These are phyloP conservation scores for Epinotia bilunana DNA, from an alignment of 2,888 invertebrate species.

Conservation along the genomic window DNA sequence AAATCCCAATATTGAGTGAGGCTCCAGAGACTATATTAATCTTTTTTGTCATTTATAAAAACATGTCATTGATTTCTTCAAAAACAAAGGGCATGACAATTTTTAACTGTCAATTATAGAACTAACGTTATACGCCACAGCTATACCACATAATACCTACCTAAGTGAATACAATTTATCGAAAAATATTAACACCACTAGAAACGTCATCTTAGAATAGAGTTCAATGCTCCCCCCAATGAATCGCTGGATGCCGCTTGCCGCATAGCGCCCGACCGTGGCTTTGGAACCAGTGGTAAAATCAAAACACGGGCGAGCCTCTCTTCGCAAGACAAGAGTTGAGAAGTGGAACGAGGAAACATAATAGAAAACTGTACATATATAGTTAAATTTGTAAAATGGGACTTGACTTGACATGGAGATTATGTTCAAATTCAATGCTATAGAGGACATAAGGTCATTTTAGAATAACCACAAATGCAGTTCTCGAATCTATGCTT, in stretches of 20 bases:
- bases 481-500: constrained; percentile 1
- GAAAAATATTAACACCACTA: constrained; percentile 32
- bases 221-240: constrained; percentile 44
- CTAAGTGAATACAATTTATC: constrained; percentile 1
- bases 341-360: constrained; percentile 6
- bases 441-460: background rate
- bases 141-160: background rate
- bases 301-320: constrained; percentile 10
- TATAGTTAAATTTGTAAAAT: background rate
- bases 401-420: background rate
- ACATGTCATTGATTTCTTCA: background rate
- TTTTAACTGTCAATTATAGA: background rate
- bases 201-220: constrained; percentile 61
- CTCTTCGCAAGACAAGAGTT: constrained; percentile 1
- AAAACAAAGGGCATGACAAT: background rate
- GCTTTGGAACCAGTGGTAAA: constrained; percentile 4
- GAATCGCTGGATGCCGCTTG: constrained; percentile 14
- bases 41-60: background rate
- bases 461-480: constrained; percentile 2
- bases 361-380: background rate
- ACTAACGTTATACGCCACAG: background rate
- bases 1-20: background rate
- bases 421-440: background rate
- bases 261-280: background rate
- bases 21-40: background rate